Conservation (phyloP, 2,113 vertebrate genomes). For the Hypocryptadius cinnamomeus region DNA sequence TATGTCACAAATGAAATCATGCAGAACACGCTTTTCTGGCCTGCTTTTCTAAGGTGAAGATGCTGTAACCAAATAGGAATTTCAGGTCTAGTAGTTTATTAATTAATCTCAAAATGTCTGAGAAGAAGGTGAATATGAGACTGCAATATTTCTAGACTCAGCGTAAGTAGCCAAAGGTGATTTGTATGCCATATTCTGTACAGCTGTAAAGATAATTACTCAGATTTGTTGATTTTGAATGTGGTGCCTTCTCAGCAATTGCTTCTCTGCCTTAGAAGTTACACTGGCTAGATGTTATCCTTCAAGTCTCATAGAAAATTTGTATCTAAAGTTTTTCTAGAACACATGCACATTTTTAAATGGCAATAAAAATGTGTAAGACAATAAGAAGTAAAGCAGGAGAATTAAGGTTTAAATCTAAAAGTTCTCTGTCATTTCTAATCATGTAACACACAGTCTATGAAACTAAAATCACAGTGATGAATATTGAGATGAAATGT, state of each 20-base stretch:
- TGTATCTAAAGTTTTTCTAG: neutral
- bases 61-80: neutral
- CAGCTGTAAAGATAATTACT: neutral
- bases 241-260: neutral
- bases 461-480: neutral
- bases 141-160: neutral
- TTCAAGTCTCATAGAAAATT: constrained; percentile 15
- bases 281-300: neutral
- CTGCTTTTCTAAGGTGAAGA: neutral
- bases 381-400: neutral
- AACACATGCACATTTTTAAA: neutral
- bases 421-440: neutral
- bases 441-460: neutral
- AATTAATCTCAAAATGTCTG: neutral
- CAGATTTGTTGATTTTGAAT: neutral
- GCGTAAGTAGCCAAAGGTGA: neutral
- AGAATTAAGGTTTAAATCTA: neutral
- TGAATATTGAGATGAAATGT: neutral
- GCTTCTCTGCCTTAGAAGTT: constrained; percentile 31
- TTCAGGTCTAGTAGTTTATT: neutral
- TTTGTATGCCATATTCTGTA: neutral
- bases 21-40: neutral
- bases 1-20: neutral
- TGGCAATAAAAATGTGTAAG: neutral
- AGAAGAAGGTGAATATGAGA: neutral